phyloP scores from a whole-genome alignment of 2,888 invertebrate genomes.

The Tolmerus cingulatus region DNA sequence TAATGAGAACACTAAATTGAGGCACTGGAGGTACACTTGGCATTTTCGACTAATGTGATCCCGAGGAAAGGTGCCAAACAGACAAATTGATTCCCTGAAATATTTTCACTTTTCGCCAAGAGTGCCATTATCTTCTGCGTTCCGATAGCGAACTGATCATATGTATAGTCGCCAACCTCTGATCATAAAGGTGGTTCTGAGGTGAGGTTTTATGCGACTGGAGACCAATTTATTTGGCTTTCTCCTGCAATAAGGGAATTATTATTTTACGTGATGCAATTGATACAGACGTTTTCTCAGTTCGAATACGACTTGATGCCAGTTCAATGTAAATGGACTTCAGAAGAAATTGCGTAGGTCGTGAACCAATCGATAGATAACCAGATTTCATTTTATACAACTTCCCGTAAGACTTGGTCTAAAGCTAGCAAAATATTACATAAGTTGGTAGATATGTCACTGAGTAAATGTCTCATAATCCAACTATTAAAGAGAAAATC shows the following conservation, averaged over 20 bases:
- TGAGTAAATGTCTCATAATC: neutral
- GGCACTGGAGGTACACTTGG: neutral
- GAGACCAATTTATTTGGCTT: neutral
- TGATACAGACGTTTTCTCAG: neutral
- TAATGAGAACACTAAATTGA: slow-evolving; percentile 32
- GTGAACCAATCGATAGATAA: neutral
- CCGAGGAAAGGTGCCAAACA: neutral
- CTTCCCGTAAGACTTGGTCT: neutral
- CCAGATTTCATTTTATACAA: neutral
- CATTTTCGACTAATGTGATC: neutral
- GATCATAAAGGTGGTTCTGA: neutral
- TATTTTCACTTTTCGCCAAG: neutral
- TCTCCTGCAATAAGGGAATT: neutral
- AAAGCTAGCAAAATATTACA: neutral
- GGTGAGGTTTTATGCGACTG: neutral
- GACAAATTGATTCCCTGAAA: slow-evolving; percentile 1
- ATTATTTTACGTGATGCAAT: neutral
- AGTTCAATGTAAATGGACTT: neutral
- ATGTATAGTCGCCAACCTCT: neutral
- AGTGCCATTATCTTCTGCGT: neutral
- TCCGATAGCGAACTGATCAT: neutral
- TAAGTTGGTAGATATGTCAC: too few species aligned
- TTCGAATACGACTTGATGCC: neutral
- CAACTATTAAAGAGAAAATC: neutral
- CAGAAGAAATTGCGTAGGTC: neutral